These are phyloP conservation scores for Sarcophaga carnaria DNA, from an alignment of 2,888 invertebrate genomes.

Conservation along the genomic window DNA sequence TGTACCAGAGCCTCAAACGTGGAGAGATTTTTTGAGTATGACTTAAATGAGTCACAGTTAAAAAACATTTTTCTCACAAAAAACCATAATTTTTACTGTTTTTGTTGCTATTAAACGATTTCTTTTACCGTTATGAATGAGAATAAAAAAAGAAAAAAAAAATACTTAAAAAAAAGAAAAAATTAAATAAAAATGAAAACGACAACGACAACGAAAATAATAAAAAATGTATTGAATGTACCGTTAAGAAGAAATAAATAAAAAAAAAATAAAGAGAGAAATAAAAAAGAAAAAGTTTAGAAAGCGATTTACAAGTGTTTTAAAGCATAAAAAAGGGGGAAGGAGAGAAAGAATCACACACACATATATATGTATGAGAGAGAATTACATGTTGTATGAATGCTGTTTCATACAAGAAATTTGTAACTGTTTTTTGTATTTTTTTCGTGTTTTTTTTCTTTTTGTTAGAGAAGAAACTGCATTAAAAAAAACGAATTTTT, in stretches of 20 bases:
- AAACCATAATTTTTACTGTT: constrained; percentile 22
- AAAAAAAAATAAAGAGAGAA: background rate
- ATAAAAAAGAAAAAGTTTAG: background rate
- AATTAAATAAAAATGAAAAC: background rate
- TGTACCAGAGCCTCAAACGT: background rate
- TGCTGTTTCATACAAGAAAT: constrained; percentile 18
- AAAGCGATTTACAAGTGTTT: constrained; percentile 63
- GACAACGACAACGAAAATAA: background rate
- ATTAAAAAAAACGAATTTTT: constrained; percentile 3
- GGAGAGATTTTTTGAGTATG: background rate
- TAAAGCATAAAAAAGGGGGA: constrained; percentile 20
- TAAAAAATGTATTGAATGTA: constrained; percentile 38
- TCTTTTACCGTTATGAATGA: constrained; percentile 9
- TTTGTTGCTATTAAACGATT: background rate
- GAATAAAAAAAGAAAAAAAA: constrained; percentile 27
- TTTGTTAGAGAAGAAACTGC: constrained; percentile 4
- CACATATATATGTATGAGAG: constrained; percentile 10
- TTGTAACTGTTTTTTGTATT: constrained; percentile 33
- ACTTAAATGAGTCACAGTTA: constrained; percentile 53
- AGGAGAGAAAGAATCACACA: background rate
- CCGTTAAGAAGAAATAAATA: constrained; percentile 19
- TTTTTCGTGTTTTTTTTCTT: background rate
- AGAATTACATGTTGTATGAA: background rate
- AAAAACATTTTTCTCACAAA: constrained; percentile 38
- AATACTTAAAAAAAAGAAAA: background rate